Conservation (phyloP, 2,797 vertebrate genomes). For the Hyperoplus lanceolatus region DNA sequence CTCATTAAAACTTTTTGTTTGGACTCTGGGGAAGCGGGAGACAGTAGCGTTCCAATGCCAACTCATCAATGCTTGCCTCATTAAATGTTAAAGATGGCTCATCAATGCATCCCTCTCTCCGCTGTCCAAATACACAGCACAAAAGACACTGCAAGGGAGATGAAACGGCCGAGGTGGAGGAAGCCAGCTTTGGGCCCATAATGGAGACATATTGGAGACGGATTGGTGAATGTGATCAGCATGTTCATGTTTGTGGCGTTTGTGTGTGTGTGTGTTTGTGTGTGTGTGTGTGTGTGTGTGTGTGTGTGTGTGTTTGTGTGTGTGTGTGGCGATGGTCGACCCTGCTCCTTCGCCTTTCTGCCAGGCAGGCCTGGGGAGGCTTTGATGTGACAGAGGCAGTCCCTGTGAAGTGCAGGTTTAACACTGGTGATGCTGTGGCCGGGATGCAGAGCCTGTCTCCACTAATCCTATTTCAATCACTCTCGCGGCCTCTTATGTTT, state of each 20-base stretch:
- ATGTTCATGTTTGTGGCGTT: slow-evolving; percentile 47
- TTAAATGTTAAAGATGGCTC: slow-evolving; percentile 82
- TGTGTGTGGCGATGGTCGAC: slow-evolving; percentile 53
- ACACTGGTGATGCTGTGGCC: slow-evolving; percentile 76
- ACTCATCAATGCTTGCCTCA: slow-evolving; percentile 81
- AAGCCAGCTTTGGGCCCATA: slow-evolving; percentile 54
- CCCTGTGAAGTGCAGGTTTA: slow-evolving; percentile 79
- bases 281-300: slow-evolving; percentile 41
- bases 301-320: slow-evolving; percentile 32
- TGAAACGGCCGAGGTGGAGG: slow-evolving; percentile 69
- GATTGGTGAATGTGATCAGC: slow-evolving; percentile 60
- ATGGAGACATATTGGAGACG: slow-evolving; percentile 66
- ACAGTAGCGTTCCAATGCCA: slow-evolving; percentile 73
- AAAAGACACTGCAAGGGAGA: slow-evolving; percentile 66
- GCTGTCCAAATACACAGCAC: slow-evolving; percentile 65
- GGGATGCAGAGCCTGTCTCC: slow-evolving; percentile 81
- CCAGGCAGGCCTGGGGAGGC: slow-evolving; percentile 72
- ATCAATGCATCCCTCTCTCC: slow-evolving; percentile 67
- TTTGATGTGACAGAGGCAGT: slow-evolving; percentile 83
- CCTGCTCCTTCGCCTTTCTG: slow-evolving; percentile 71
- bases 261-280: slow-evolving; percentile 28
- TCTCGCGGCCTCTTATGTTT: slow-evolving; percentile 82
- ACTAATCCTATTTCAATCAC: slow-evolving; percentile 86
- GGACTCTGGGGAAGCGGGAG: slow-evolving; percentile 69
- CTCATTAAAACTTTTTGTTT: slow-evolving; percentile 84